Percentiles rank a stretch among this genome's conserved stretches.
These are phyloP conservation scores for Casuarius casuarius DNA, from an alignment of 2,113 vertebrate species.

Conservation along the genomic window DNA sequence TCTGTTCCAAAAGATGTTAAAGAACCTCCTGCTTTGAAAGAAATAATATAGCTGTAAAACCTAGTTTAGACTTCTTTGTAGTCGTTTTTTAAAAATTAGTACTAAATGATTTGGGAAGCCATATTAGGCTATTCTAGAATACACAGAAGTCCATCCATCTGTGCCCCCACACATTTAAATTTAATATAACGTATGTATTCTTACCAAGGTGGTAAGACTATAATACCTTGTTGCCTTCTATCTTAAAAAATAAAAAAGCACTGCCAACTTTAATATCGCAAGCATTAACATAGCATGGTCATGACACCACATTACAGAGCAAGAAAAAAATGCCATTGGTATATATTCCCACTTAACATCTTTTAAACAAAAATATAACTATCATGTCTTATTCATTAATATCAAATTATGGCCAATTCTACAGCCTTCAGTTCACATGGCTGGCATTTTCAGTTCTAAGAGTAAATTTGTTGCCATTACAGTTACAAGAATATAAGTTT, in stretches of 20 bases:
- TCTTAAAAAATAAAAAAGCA: background rate
- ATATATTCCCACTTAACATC: background rate
- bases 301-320: background rate
- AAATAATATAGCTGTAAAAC: background rate
- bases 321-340: background rate
- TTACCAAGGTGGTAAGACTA: background rate
- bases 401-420: background rate
- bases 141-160: fast-evolving
- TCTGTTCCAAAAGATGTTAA: slow-evolving; percentile 85
- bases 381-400: background rate
- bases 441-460: background rate
- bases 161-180: background rate
- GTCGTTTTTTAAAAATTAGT: background rate
- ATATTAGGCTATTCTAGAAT: background rate
- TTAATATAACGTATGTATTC: background rate
- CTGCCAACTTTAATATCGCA: background rate
- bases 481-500: background rate
- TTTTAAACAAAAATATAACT: background rate
- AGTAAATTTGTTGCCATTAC: background rate
- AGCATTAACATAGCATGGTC: background rate
- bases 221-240: background rate
- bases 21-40: slow-evolving; percentile 82
- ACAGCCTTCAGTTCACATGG: background rate
- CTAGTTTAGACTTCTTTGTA: background rate
- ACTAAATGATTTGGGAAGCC: background rate